Conservation (phyloP, 1,140 invertebrate species). For the Sarcophaga peregrina region DNA sequence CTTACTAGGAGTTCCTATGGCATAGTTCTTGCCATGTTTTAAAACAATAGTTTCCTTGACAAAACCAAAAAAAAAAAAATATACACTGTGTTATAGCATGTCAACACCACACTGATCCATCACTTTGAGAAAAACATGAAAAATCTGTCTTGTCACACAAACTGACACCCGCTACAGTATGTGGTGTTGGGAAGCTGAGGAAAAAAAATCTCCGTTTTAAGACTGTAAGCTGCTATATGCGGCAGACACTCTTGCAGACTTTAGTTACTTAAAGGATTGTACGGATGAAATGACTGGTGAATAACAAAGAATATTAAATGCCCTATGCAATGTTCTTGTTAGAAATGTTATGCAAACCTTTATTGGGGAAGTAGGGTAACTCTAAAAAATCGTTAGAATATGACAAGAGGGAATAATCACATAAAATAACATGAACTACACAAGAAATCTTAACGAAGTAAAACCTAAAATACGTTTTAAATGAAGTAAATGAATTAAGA, state of each 20-base stretch:
- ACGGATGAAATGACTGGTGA: background rate
- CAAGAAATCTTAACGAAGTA: constrained; percentile 20
- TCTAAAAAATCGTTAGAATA: constrained; percentile 18
- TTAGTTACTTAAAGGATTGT: constrained; percentile 13
- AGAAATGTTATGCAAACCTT: no score
- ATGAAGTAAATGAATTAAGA: constrained; percentile 20
- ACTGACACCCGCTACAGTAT: background rate
- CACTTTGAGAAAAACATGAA: constrained; percentile 34
- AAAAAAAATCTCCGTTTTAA: no score
- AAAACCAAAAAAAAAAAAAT: no score
- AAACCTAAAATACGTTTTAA: constrained; percentile 9
- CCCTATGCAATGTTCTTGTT: no score
- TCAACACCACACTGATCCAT: constrained; percentile 27
- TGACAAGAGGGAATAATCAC: constrained; percentile 33
- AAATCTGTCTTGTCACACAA: constrained; percentile 35
- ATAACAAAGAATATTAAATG: background rate
- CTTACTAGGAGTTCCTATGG: no score
- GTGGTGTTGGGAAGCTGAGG: background rate
- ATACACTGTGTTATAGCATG: background rate
- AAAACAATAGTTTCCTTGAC: no score
- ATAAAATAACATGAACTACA: background rate
- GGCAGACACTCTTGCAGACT: no score
- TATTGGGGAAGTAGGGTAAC: background rate
- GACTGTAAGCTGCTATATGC: no score
- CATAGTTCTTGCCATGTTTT: no score